Evolutionary conservation across 2,888 invertebrate genomes (phyloP).

Genomic region (Prionchulus punctatus): DNA sequence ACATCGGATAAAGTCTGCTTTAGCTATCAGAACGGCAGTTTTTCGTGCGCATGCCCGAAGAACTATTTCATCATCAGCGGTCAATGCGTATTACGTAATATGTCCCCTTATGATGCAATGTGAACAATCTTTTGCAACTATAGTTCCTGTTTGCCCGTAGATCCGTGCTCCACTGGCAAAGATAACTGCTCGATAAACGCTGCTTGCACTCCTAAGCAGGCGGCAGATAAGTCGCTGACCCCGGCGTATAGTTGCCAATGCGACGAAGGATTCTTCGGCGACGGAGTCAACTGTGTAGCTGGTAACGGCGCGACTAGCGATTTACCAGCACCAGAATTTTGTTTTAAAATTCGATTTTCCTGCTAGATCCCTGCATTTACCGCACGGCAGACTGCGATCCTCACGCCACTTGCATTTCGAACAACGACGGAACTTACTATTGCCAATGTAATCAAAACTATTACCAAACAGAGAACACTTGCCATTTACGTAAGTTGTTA

Average conservation of each 20-base stretch:
- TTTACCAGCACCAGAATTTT: neutral
- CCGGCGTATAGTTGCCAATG: neutral
- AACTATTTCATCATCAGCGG: neutral
- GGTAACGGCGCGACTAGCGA: too few relatives aligned
- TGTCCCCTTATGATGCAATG: neutral
- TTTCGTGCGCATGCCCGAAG: neutral
- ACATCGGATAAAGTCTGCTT: neutral
- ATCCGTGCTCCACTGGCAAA: neutral
- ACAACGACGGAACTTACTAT: neutral
- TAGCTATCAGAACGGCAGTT: neutral
- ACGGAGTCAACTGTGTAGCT: neutral
- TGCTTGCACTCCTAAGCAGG: neutral
- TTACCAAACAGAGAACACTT: neutral
- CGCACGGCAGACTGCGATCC: neutral
- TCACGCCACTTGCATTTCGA: neutral
- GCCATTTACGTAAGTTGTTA: neutral
- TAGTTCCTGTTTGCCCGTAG: neutral
- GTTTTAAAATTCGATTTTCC: neutral
- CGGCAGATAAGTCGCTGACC: too few relatives aligned
- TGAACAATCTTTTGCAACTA: neutral
- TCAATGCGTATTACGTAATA: neutral
- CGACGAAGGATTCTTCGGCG: neutral
- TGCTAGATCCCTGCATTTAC: neutral
- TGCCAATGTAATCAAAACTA: slow-evolving; percentile 1
- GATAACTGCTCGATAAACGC: neutral